phyloP scores from a whole-genome alignment of 2,888 invertebrate species.

The Drosophila lacicola region DNA sequence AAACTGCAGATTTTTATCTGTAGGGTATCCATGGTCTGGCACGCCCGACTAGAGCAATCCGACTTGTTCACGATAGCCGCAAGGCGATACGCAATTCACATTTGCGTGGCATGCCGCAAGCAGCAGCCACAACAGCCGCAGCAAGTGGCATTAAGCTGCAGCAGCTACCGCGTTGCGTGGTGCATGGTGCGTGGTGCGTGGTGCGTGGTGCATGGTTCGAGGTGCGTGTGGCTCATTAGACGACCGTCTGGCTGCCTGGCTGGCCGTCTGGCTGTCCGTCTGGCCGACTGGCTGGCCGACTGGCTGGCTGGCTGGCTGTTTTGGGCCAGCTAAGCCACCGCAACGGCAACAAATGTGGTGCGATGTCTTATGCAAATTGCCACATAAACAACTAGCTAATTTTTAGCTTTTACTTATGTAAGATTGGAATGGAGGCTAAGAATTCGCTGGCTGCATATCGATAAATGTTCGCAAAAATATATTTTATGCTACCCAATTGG shows the following conservation, averaged over 20 bases:
- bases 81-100: conserved; percentile 19
- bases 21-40: no score
- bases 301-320: neutral
- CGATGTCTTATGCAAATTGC: conserved; percentile 38
- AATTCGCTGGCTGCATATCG: no score
- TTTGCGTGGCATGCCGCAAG: conserved; percentile 21
- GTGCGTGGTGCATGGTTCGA: neutral
- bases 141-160: conserved; percentile 17
- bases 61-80: conserved; percentile 12
- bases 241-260: neutral
- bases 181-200: conserved; percentile 3
- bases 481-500: no score
- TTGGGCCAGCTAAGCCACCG: conserved; percentile 2
- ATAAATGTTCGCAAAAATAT: no score
- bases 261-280: neutral
- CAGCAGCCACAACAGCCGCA: neutral
- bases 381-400: conserved; percentile 32
- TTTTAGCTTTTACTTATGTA: conserved; percentile 3
- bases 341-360: conserved; percentile 15
- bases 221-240: conserved; percentile 22
- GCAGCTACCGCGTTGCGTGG: conserved; percentile 6
- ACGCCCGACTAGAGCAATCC: no score
- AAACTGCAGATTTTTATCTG: no score
- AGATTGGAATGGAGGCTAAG: conserved; percentile 2
- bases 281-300: neutral